Evolutionary conservation across 2,797 vertebrate species (phyloP).

Genomic region (Gallirallus australis): DNA sequence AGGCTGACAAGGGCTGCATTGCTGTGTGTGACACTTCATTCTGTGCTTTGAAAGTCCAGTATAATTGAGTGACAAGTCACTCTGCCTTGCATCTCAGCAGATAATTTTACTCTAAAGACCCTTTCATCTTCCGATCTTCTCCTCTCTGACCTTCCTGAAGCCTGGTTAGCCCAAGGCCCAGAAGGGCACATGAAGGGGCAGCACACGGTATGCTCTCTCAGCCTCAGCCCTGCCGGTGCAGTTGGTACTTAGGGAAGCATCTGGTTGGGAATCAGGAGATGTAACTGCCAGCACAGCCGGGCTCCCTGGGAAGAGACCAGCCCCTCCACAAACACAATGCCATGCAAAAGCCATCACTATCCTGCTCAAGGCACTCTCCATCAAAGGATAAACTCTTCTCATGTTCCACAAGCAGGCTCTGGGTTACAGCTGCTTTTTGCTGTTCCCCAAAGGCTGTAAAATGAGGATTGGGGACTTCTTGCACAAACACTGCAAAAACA

Average conservation of each 20-base stretch:
- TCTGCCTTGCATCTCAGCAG: conserved; percentile 6
- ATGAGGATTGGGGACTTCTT: not conserved
- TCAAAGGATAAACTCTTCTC: not conserved
- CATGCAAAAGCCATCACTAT: not conserved
- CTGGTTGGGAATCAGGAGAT: not conserved
- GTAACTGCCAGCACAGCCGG: not conserved
- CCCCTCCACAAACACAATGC: not conserved
- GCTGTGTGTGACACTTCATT: conserved; percentile 16
- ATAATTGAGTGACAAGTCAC: conserved; percentile 61
- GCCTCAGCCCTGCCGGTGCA: not conserved
- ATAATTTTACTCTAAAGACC: not conserved
- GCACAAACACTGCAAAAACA: not conserved
- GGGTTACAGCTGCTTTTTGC: not conserved
- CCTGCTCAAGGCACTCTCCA: not conserved
- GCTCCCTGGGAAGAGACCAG: not conserved
- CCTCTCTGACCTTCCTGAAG: conserved; percentile 29
- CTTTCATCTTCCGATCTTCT: conserved; percentile 62
- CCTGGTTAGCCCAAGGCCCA: not conserved
- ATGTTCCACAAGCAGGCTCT: not conserved
- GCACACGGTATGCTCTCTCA: not conserved
- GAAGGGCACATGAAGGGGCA: not conserved
- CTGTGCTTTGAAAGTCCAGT: conserved; percentile 20
- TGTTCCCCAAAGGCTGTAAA: not conserved
- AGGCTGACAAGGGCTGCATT: conserved; percentile 32
- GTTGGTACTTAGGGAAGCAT: not conserved